These are phyloP conservation scores for Corythornis cristatus DNA, from an alignment of 2,113 vertebrate species.

Conservation along the genomic window DNA sequence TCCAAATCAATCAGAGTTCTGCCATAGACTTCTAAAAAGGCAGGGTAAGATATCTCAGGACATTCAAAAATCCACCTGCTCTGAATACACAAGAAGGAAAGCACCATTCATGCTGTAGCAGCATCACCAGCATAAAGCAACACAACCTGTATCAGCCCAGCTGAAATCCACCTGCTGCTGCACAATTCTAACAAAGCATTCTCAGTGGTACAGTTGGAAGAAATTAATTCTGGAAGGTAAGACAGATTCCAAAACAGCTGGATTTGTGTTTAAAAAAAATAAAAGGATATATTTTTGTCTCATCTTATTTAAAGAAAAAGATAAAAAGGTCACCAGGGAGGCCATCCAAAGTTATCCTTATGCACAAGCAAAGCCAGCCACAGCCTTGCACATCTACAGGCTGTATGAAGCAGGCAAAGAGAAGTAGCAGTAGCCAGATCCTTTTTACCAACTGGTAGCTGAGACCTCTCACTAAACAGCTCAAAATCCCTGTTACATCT, in stretches of 20 bases:
- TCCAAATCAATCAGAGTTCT: conserved; percentile 30
- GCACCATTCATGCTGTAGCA: background rate
- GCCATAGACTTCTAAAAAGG: background rate
- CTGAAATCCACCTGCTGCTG: background rate
- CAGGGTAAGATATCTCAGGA: background rate
- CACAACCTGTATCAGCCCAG: background rate
- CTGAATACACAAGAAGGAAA: background rate
- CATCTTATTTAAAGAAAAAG: background rate
- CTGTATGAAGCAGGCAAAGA: background rate
- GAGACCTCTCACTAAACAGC: background rate
- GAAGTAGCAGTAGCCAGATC: background rate
- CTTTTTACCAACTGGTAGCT: background rate
- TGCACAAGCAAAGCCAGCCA: background rate
- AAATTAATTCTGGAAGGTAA: background rate
- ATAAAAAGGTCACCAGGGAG: background rate
- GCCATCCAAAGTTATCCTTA: background rate
- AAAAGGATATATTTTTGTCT: background rate
- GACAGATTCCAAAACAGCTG: background rate
- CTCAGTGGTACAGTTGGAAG: background rate
- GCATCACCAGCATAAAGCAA: background rate
- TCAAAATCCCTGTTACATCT: background rate
- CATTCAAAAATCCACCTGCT: background rate
- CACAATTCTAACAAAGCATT: background rate
- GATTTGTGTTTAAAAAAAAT: background rate
- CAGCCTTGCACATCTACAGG: background rate